Percentiles rank a stretch among this genome's conserved stretches.
Conservation (phyloP, 2,113 vertebrate genomes). For the Proterorhinus semilunaris region DNA sequence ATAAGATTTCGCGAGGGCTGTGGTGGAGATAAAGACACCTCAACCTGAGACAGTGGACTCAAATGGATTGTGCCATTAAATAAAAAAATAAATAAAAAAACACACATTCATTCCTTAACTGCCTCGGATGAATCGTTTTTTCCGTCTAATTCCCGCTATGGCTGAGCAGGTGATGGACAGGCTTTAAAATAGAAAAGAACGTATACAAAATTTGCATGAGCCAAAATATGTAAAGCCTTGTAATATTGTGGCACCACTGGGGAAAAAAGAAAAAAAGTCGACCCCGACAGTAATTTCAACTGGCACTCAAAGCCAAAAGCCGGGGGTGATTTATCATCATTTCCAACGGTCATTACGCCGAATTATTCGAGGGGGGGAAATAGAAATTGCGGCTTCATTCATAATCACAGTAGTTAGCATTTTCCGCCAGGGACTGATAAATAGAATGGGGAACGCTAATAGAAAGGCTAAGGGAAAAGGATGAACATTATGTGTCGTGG, state of each 20-base stretch:
- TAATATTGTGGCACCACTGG: conserved; percentile 8
- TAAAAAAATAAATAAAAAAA: conserved; percentile 11
- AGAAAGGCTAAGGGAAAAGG: not conserved
- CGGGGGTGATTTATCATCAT: conserved; percentile 32
- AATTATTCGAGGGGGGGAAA: conserved; percentile 40
- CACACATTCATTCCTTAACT: conserved; percentile 46
- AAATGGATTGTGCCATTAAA: conserved; percentile 31
- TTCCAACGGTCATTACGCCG: conserved; percentile 44
- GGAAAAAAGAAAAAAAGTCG: too few species aligned
- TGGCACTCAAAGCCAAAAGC: conserved; percentile 20
- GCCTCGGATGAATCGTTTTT: conserved; percentile 38
- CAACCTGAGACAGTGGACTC: conserved; percentile 2
- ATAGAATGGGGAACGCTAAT: not conserved
- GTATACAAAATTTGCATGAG: conserved; percentile 10
- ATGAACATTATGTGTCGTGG: conserved; percentile 3
- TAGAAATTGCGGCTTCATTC: conserved; percentile 37
- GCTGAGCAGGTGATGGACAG: conserved; percentile 49
- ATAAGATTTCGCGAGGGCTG: conserved; percentile 38
- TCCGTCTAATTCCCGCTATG: conserved; percentile 46
- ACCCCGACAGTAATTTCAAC: conserved; percentile 12
- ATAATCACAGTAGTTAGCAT: conserved; percentile 38
- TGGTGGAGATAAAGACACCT: conserved; percentile 38
- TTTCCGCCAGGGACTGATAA: conserved; percentile 26
- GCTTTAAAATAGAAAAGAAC: not conserved
- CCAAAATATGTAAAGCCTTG: conserved; percentile 29